Evolutionary conservation across 2,888 invertebrate species (phyloP).

Genomic region (Dinocampus coccinellae): DNA sequence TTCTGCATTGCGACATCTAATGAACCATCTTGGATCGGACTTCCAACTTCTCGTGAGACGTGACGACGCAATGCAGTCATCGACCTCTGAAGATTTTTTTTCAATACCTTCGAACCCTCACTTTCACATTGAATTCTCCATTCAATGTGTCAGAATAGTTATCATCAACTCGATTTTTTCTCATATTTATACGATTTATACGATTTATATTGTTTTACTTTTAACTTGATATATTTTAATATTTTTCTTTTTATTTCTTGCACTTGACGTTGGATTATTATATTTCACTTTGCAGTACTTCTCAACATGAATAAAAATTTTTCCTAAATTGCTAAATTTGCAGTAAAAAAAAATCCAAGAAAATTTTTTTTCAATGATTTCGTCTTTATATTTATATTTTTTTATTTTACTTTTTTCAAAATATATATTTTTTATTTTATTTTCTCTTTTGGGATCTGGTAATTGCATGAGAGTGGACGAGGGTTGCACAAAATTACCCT

Average conservation of each 20-base stretch:
- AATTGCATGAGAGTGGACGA: conserved; percentile 65
- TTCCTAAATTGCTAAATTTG: too few relatives aligned
- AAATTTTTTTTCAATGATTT: too few relatives aligned
- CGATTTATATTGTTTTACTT: conserved; percentile 16
- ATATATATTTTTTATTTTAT: conserved; percentile 35
- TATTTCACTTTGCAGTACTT: too few relatives aligned
- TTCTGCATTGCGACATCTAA: conserved; percentile 70
- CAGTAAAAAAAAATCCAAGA: too few relatives aligned
- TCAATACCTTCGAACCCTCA: conserved; percentile 23
- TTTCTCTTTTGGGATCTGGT: conserved; percentile 29
- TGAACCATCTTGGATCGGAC: conserved; percentile 67
- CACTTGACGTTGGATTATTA: too few relatives aligned
- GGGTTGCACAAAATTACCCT: conserved; percentile 57
- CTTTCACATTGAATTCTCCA: conserved; percentile 23
- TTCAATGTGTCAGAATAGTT: conserved; percentile 9
- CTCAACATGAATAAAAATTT: too few relatives aligned
- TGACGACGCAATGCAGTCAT: conserved; percentile 69
- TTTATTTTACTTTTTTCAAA: conserved; percentile 29
- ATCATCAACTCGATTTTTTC: neutral
- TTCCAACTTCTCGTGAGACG: conserved; percentile 65
- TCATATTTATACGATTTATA: conserved; percentile 17
- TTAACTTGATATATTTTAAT: too few relatives aligned
- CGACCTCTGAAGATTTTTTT: conserved; percentile 38
- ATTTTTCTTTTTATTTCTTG: too few relatives aligned
- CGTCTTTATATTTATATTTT: too few relatives aligned